These are phyloP conservation scores for Syngnathus rostellatus DNA, from an alignment of 2,797 vertebrate species.

Conservation along the genomic window DNA sequence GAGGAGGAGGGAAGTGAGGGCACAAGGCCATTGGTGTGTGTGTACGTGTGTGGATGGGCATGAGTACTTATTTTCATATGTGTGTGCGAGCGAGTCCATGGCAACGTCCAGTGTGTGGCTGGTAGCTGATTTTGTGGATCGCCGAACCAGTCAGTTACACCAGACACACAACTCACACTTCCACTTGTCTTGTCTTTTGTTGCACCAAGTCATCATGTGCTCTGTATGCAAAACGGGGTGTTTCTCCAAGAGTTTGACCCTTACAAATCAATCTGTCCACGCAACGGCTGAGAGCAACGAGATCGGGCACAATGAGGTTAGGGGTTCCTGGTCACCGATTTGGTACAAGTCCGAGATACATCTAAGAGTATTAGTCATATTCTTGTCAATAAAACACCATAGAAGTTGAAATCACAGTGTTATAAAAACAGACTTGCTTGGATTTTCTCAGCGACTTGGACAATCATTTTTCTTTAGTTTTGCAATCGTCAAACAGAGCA, in stretches of 20 bases:
- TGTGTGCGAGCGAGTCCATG: slow-evolving; percentile 40
- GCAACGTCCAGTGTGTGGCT: slow-evolving; percentile 46
- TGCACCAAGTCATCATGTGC: slow-evolving; percentile 67
- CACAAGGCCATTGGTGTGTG: slow-evolving; percentile 46
- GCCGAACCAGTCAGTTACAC: slow-evolving; percentile 77
- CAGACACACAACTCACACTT: slow-evolving; percentile 29
- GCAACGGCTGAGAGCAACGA: slow-evolving; percentile 48
- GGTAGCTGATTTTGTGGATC: slow-evolving; percentile 68
- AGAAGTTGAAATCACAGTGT: neutral
- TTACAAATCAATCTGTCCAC: slow-evolving; percentile 95
- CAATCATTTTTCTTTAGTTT: slow-evolving; percentile 29
- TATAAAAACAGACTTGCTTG: neutral
- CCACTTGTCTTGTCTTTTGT: slow-evolving; percentile 68
- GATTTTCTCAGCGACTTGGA: no score
- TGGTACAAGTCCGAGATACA: slow-evolving; percentile 36
- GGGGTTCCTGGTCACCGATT: slow-evolving; percentile 11
- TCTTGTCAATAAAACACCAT: neutral
- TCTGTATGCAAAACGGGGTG: slow-evolving; percentile 76
- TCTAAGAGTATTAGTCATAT: neutral
- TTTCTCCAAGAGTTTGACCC: slow-evolving; percentile 73
- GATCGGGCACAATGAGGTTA: slow-evolving; percentile 18
- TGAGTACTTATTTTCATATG: slow-evolving; percentile 8
- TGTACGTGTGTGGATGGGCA: slow-evolving; percentile 23
- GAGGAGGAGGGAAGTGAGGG: slow-evolving; percentile 53
- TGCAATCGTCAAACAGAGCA: slow-evolving; percentile 44